Conservation (phyloP, 2,113 vertebrate species). For the Urocitellus parryii region DNA sequence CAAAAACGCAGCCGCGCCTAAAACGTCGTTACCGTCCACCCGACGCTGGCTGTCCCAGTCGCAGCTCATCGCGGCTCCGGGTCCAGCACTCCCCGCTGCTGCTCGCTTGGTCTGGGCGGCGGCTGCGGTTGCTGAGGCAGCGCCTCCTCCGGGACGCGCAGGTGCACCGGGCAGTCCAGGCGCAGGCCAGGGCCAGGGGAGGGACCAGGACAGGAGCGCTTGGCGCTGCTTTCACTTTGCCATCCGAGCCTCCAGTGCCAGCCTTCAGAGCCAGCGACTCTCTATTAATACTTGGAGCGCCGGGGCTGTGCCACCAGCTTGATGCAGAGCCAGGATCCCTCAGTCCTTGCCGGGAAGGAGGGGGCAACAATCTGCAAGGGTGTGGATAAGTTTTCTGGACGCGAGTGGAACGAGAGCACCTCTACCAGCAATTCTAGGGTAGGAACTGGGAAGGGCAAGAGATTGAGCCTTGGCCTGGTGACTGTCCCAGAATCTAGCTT, state of each 20-base stretch:
- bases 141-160: slow-evolving; percentile 36
- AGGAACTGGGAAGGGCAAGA: no score
- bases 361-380: neutral
- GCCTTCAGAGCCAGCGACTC: neutral
- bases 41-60: neutral
- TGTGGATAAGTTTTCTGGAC: no score
- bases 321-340: neutral
- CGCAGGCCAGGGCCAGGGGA: neutral
- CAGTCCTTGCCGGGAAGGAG: neutral
- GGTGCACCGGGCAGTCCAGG: neutral
- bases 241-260: neutral
- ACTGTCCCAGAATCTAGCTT: neutral
- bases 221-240: neutral
- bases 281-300: slow-evolving; percentile 74
- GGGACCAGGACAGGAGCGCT: neutral
- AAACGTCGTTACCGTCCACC: slow-evolving; percentile 58
- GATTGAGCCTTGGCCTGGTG: neutral
- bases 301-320: neutral
- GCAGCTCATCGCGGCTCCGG: slow-evolving; percentile 21
- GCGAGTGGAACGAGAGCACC: neutral
- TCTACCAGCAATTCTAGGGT: no score
- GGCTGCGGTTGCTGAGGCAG: slow-evolving; percentile 43
- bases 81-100: neutral
- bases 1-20: neutral
- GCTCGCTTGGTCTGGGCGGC: neutral